Base-by-base conservation (phyloP, 2,888 invertebrate genomes). In the Nymphalis urticae region DNA sequence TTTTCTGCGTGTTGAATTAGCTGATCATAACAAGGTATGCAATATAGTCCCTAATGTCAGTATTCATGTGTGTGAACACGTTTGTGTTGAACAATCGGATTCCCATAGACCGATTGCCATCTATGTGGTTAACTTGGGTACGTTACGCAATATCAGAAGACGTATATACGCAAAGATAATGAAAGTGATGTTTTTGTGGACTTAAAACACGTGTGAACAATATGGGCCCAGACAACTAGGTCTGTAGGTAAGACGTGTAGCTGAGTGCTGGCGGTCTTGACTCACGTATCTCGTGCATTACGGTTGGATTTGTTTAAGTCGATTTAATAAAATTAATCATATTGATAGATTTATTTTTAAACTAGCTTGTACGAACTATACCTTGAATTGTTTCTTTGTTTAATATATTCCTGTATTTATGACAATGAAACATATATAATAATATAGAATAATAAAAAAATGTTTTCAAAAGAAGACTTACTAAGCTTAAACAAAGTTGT, bases 21-120 rank as follows among this genome's bases (percentile, higher is more conserved):
- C 79, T 80, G 81, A 88, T 86, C 85, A 85, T 83, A 84, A 83
- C 75, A 76, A 79, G 77, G 72, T 74, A 72, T 77, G 83, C 80
- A 78, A 80, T 80, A 80, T 80, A 79, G 79, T 78, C 79, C 56
- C 81, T 79, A 82, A 81, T 76, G 82, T 78, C 82, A 80, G 84
- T 84, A 86, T 88, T 87, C 87, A 84, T 83, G 87, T 90, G 88
- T 90, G 91, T 85, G 90, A 90, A 88, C 84, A 79, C 72, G 75
- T 76, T 77, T 76, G 75, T 75, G 71, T 63, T 69, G 73, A 83
- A 89, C 88, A 89, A 89, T 89, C 75, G 75, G 75, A 76, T 89
- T 89, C 90, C 84, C 90, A 89, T 87, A 86, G 85, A 85, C 85
- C 82, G 89, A 88, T 90, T 87, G 86, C 82, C 86, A 88, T 88